Percentiles rank a stretch among this genome's conserved stretches.
phyloP scores from a whole-genome alignment of 2,797 vertebrate genomes.

The Streptopelia turtur region DNA sequence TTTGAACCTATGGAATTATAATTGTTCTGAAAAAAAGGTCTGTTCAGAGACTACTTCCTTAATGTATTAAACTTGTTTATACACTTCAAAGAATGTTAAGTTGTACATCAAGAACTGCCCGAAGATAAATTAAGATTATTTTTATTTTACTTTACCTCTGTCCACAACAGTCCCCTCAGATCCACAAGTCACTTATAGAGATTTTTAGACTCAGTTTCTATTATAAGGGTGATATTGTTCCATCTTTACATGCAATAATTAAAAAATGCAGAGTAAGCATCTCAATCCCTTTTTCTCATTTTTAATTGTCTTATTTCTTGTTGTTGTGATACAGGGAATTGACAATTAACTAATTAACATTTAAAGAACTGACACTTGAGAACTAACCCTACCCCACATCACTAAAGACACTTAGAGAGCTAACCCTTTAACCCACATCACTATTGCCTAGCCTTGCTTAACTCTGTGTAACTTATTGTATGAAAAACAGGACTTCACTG shows the following conservation, averaged over 20 bases:
- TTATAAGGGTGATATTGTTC: neutral
- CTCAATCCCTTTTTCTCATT: neutral
- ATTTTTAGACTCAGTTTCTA: neutral
- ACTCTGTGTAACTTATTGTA: too few relatives aligned
- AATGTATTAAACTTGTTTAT: conserved; percentile 40
- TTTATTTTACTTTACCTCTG: conserved; percentile 34
- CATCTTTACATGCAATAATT: neutral
- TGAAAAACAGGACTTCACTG: too few relatives aligned
- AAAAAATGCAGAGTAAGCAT: neutral
- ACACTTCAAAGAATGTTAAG: conserved; percentile 16
- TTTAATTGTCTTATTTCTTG: neutral
- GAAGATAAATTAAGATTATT: conserved; percentile 30
- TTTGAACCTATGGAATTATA: conserved; percentile 58
- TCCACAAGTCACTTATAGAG: neutral
- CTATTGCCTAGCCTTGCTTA: too few relatives aligned
- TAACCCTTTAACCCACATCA: too few relatives aligned
- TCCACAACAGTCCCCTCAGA: neutral
- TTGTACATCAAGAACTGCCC: neutral
- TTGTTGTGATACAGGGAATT: neutral
- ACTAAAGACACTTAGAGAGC: too few relatives aligned
- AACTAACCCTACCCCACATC: too few relatives aligned
- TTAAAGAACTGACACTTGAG: too few relatives aligned
- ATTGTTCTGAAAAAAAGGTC: conserved; percentile 25
- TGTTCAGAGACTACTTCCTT: conserved; percentile 1
- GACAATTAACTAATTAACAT: too few relatives aligned